These are phyloP conservation scores for Plebejus argus DNA, from an alignment of 2,888 invertebrate genomes.

Conservation along the genomic window DNA sequence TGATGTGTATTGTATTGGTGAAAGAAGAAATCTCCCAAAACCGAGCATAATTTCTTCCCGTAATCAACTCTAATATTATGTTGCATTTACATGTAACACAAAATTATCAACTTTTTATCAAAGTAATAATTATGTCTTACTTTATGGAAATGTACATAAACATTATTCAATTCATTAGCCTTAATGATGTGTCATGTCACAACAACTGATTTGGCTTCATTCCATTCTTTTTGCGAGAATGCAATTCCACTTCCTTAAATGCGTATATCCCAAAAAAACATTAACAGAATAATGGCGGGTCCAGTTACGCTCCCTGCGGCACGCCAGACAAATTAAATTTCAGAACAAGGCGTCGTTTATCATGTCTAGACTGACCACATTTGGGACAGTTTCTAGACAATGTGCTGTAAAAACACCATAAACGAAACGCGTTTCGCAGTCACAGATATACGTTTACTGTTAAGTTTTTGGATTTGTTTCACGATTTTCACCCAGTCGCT, in stretches of 20 bases:
- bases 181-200: not conserved
- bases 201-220: not conserved
- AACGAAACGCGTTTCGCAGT: not conserved
- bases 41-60: too few relatives aligned
- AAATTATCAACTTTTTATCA: not conserved
- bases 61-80: too few relatives aligned
- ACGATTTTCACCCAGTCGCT: not conserved
- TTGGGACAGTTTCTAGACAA: slow-evolving; percentile 21
- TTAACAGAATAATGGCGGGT: not conserved
- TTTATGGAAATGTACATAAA: not conserved
- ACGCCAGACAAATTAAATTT: slow-evolving; percentile 14
- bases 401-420: slow-evolving; percentile 11
- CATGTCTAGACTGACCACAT: slow-evolving; percentile 21
- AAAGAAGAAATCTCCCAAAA: not conserved
- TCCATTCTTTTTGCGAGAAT: not conserved
- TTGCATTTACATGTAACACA: too few relatives aligned
- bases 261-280: not conserved
- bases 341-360: slow-evolving; percentile 13
- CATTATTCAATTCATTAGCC: not conserved
- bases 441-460: not conserved
- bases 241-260: not conserved
- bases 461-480: not conserved
- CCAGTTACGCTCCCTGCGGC: slow-evolving; percentile 7
- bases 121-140: not conserved
- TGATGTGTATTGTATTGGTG: not conserved